These are phyloP conservation scores for Invenusta paracnida DNA, from an alignment of 2,888 invertebrate genomes.

Conservation along the genomic window DNA sequence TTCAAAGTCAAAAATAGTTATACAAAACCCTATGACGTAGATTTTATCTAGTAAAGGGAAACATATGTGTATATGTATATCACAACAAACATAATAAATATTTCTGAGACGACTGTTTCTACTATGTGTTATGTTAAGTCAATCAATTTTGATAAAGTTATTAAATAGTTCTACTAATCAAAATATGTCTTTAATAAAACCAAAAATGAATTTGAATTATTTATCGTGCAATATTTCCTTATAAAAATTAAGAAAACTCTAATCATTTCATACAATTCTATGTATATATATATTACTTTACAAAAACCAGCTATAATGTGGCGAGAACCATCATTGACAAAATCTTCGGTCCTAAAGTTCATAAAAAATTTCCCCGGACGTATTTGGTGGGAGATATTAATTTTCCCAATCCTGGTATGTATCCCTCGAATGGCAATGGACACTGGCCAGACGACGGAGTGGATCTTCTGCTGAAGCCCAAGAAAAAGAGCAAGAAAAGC, in stretches of 20 bases:
- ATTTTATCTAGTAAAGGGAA: too few species aligned
- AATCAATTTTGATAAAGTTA: too few species aligned
- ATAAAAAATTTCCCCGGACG: conserved; percentile 48
- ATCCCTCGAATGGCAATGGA: not conserved
- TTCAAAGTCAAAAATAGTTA: too few species aligned
- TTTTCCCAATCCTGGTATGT: not conserved
- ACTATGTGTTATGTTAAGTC: not conserved
- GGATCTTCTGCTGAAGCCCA: not conserved
- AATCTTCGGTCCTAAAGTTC: conserved; percentile 50
- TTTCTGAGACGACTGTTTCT: too few species aligned
- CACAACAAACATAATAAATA: too few species aligned
- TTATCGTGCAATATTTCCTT: too few species aligned
- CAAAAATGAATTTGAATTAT: too few species aligned
- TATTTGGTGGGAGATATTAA: conserved; percentile 31
- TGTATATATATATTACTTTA: not conserved
- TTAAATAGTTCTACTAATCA: too few species aligned
- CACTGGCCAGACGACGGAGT: not conserved
- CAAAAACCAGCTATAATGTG: not conserved
- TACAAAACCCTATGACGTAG: too few species aligned
- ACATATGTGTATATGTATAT: too few species aligned
- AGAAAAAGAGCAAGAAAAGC: not conserved
- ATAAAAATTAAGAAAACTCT: too few species aligned
- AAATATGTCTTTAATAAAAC: too few species aligned
- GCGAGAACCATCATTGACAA: conserved; percentile 48
- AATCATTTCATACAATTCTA: not conserved